phyloP scores from a whole-genome alignment of 2,797 vertebrate species.

The Chromis chromis region DNA sequence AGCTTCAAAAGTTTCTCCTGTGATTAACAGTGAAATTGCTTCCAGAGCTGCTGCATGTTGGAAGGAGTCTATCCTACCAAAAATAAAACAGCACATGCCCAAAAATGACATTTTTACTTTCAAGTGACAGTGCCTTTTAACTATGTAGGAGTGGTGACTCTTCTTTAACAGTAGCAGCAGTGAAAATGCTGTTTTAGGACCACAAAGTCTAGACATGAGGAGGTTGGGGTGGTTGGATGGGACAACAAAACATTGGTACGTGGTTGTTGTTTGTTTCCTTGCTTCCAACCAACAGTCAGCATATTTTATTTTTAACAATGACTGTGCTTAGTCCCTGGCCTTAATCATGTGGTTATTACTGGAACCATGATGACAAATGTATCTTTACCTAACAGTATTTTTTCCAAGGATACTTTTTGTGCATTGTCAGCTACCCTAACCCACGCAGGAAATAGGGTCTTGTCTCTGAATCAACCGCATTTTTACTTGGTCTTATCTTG shows the following conservation, averaged over 20 bases:
- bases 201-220: not conserved
- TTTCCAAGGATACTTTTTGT: too few species aligned
- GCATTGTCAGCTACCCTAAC: too few species aligned
- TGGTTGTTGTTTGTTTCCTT: not conserved
- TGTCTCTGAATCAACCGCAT: too few species aligned
- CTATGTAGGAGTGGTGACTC: not conserved
- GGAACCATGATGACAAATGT: not conserved
- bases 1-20: constrained; percentile 11
- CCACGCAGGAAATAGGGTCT: too few species aligned
- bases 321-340: not conserved
- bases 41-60: constrained; percentile 4
- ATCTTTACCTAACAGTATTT: not conserved
- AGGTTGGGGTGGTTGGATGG: not conserved
- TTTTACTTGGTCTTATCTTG: too few species aligned
- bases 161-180: constrained; percentile 7
- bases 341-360: not conserved
- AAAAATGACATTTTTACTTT: constrained; percentile 2
- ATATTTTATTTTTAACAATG: too few species aligned
- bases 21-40: constrained; percentile 33
- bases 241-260: not conserved
- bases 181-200: not conserved
- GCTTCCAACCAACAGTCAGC: not conserved
- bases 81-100: not conserved
- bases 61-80: not conserved
- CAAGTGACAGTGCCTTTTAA: not conserved